Base-by-base conservation (phyloP, 2,797 vertebrate species). In the Fundulus diaphanus region DNA sequence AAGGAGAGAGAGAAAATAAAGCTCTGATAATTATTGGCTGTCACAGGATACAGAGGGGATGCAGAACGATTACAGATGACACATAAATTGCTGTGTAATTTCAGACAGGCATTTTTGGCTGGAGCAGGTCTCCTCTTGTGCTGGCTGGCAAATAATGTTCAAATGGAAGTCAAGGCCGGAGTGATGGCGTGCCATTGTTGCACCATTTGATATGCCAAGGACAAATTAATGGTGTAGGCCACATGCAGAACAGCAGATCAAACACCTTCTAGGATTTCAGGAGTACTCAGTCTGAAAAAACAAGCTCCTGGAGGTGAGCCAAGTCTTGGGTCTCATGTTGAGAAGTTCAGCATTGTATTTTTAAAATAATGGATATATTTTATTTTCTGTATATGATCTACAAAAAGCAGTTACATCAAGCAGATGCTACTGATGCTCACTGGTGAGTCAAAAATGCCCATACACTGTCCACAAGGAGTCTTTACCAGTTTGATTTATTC, bases 61-160 rank as follows among this genome's bases (percentile, higher is more conserved):
- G 89, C 85, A 83, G 87, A 89, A 91, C 84, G 80, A 93, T 94
- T 92, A 94, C 88, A 87, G 93, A 92, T 95, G 95, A 95, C 94
- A 95, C 85, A 90, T 92, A 95, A 96, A 96, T 96, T 96, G 93
- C 94, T 86, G 90, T 94, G 94, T 94, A 95, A 95, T 95, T 96
- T 94, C 89, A 94, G 92, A 92, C 51, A 79, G 87, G 92, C 89
- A 66, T 89, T 87, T 89, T 90, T 85, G 82, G 85, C 89, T 70
- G 82, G 87, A 92, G 91, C 93, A 94, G 90, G 93, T 92, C 93
- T 91, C 85, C 88, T 92, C 93, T 93, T 95, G 92, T 90, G 76
- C 80, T 74, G 90, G 79, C 87, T 88, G 90, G 91, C 87, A 92
- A 91, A 93, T 83, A 88, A 92, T 91, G 93, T 93, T 93, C 85